Percentiles rank a stretch among this genome's conserved stretches.
These are phyloP conservation scores for Echeneis naucrates DNA, from an alignment of 2,797 vertebrate species.

Conservation along the genomic window DNA sequence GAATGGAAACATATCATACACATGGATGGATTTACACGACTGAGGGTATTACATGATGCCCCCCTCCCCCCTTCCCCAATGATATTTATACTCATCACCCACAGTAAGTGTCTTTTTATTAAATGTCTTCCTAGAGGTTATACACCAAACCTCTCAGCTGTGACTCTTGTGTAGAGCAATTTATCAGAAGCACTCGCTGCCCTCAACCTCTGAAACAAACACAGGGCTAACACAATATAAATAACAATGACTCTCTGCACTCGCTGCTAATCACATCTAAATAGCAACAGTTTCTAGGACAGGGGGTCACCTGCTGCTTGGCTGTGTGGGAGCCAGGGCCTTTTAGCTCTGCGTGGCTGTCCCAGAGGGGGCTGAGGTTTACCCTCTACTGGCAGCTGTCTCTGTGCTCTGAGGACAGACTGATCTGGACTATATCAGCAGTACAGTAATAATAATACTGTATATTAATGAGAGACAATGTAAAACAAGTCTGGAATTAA, in stretches of 20 bases:
- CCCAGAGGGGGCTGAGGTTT: conserved; percentile 55
- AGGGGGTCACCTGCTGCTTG: conserved; percentile 75
- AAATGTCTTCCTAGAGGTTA: conserved; percentile 57
- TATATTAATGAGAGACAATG: conserved; percentile 12
- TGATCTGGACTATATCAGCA: conserved; percentile 17
- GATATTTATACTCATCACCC: conserved; percentile 70
- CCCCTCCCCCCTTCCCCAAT: too few species aligned
- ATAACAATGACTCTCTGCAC: conserved; percentile 75
- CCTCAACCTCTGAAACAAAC: conserved; percentile 63
- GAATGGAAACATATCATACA: conserved; percentile 70
- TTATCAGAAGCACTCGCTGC: conserved; percentile 38
- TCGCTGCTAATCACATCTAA: conserved; percentile 72
- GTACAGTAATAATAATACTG: conserved; percentile 15
- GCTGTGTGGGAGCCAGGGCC: conserved; percentile 56
- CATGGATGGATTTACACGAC: conserved; percentile 60
- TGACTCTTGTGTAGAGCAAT: conserved; percentile 33
- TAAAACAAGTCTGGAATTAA: not conserved
- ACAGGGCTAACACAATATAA: conserved; percentile 72
- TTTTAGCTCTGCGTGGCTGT: conserved; percentile 52
- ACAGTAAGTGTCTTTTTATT: conserved; percentile 62
- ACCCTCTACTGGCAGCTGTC: conserved; percentile 60
- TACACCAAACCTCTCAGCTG: conserved; percentile 52
- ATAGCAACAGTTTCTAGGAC: conserved; percentile 83
- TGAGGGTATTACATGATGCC: conserved; percentile 64
- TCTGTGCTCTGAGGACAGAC: conserved; percentile 10